A percentile compares a stretch with the other conserved stretches of the same genome.
These are phyloP conservation scores for Ylistrum balloti DNA, from an alignment of 1,140 invertebrate species.

Conservation along the genomic window DNA sequence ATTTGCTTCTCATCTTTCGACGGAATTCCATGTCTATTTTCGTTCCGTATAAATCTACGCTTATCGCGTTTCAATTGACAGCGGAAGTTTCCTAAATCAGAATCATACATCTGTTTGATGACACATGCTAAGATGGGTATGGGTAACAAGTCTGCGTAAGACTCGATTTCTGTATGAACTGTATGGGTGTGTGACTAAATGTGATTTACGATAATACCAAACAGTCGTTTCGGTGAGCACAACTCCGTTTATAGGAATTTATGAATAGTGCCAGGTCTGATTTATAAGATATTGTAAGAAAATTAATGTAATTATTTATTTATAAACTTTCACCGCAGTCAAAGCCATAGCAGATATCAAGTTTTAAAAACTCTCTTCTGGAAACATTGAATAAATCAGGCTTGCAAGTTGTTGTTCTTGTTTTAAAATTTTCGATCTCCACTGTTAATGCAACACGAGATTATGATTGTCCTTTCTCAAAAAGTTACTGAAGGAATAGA, in stretches of 20 bases:
- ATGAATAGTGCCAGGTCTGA: neutral
- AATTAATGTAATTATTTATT: no score
- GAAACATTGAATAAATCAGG: no score
- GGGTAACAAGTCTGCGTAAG: neutral
- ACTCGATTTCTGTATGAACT: neutral
- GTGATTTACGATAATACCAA: neutral
- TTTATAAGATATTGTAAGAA: no score
- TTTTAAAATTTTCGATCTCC: no score
- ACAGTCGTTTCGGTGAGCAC: neutral
- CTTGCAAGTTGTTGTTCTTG: no score
- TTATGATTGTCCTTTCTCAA: no score
- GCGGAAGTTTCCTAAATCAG: neutral
- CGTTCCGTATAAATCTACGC: neutral
- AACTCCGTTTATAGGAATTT: neutral
- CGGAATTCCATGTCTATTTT: constrained; percentile 11
- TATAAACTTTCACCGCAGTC: no score
- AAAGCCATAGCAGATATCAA: no score
- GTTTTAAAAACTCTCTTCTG: no score
- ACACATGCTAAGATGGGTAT: neutral
- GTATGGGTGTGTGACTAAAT: neutral
- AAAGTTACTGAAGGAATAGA: no score
- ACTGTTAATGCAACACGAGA: no score
- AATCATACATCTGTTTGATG: neutral
- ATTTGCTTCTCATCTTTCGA: neutral
- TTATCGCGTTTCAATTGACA: neutral